A percentile compares a stretch with the other conserved stretches of the same genome.
Evolutionary conservation across 2,113 vertebrate genomes (phyloP).

Genomic region (Trichechus manatus): DNA sequence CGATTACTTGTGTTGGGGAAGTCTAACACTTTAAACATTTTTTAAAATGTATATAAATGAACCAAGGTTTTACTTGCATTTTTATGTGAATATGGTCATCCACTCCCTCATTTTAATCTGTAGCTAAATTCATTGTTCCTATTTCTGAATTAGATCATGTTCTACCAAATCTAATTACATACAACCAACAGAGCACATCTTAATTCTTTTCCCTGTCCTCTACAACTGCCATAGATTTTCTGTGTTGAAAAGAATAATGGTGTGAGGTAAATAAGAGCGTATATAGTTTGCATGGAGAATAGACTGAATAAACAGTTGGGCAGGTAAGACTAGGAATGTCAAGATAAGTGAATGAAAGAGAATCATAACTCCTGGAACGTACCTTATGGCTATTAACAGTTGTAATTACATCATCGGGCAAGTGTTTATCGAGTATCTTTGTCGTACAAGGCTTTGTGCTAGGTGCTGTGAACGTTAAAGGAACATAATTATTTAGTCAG

Average conservation of each 20-base stretch:
- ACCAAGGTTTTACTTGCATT: background rate
- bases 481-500: background rate
- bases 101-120: background rate
- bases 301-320: background rate
- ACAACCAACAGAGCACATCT: background rate
- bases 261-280: background rate
- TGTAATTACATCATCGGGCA: background rate
- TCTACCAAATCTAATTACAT: background rate
- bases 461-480: background rate
- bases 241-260: background rate
- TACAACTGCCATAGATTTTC: background rate
- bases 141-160: background rate
- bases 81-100: background rate
- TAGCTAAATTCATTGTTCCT: background rate
- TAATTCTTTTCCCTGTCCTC: background rate
- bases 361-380: background rate
- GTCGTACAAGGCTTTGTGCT: background rate
- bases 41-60: background rate
- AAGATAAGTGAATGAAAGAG: background rate
- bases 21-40: background rate
- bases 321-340: background rate
- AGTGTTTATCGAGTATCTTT: background rate
- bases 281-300: background rate
- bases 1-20: background rate
- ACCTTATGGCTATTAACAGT: background rate